A percentile compares a stretch with the other conserved stretches of the same genome.
phyloP scores from a whole-genome alignment of 2,888 invertebrate species.

The Campopleginae sp. region DNA sequence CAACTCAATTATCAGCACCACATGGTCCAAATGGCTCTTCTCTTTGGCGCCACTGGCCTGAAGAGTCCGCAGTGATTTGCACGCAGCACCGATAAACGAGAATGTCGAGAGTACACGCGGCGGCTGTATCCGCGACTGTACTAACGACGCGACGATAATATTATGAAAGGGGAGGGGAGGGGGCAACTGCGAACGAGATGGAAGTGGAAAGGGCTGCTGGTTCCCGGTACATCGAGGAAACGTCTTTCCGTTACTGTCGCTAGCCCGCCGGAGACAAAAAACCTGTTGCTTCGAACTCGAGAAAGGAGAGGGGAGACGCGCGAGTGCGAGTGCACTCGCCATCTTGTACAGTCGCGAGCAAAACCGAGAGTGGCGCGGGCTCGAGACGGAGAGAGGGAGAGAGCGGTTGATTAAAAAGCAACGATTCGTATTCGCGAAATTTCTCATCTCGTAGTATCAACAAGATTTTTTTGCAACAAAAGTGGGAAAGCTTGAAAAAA shows the following conservation, averaged over 20 bases:
- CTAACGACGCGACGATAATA: not conserved
- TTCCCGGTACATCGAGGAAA: conserved; percentile 35
- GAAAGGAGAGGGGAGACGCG: conserved; percentile 5
- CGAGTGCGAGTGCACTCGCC: conserved; percentile 50
- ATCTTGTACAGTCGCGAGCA: conserved; percentile 23
- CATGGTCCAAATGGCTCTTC: not conserved
- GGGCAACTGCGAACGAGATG: not conserved
- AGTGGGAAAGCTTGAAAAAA: not conserved
- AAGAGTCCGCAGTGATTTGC: not conserved
- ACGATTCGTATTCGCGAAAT: not conserved
- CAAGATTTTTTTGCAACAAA: not conserved
- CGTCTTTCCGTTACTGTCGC: conserved; percentile 29
- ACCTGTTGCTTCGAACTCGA: conserved; percentile 65
- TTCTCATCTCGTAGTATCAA: not conserved
- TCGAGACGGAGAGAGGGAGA: not conserved
- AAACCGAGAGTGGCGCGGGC: not conserved
- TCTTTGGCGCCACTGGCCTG: conserved; percentile 7
- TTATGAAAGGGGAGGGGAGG: not conserved
- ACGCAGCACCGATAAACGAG: not conserved
- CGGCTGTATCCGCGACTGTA: not conserved
- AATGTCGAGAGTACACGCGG: not conserved
- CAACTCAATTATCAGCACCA: not conserved
- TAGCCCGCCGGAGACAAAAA: conserved; percentile 37
- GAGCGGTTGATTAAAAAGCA: not conserved
- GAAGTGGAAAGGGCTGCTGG: not conserved